Evolutionary conservation across 2,113 vertebrate species (phyloP).

Genomic region (Isurus oxyrinchus): DNA sequence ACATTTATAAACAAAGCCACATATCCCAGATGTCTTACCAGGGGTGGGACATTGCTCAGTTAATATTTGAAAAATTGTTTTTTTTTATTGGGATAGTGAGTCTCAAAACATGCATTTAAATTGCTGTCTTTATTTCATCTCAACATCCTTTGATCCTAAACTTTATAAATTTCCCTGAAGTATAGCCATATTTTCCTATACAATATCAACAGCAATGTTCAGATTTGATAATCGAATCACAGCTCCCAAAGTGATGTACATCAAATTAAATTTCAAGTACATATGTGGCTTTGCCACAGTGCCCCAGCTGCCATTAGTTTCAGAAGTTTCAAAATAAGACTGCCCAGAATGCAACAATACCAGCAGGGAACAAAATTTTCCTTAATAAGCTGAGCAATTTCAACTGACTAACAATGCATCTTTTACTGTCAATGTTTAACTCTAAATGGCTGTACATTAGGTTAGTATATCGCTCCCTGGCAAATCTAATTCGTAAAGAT

Average conservation of each 20-base stretch:
- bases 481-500: not conserved
- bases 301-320: not conserved
- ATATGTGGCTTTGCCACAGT: no score
- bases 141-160: not conserved
- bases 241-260: no score
- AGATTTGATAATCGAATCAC: no score
- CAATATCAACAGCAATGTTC: no score
- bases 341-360: not conserved
- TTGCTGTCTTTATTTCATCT: not conserved
- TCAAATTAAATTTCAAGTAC: no score
- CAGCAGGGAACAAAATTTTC: no score
- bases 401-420: not conserved
- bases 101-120: not conserved
- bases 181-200: no score
- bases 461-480: not conserved
- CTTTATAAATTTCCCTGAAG: no score
- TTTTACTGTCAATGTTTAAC: not conserved
- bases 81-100: not conserved
- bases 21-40: no score
- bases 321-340: not conserved
- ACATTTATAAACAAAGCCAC: no score
- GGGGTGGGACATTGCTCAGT: not conserved
- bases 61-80: not conserved
- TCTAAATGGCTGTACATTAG: not conserved
- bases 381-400: not conserved